phyloP scores from a whole-genome alignment of 2,888 invertebrate genomes.

The Punctoribates punctum region DNA sequence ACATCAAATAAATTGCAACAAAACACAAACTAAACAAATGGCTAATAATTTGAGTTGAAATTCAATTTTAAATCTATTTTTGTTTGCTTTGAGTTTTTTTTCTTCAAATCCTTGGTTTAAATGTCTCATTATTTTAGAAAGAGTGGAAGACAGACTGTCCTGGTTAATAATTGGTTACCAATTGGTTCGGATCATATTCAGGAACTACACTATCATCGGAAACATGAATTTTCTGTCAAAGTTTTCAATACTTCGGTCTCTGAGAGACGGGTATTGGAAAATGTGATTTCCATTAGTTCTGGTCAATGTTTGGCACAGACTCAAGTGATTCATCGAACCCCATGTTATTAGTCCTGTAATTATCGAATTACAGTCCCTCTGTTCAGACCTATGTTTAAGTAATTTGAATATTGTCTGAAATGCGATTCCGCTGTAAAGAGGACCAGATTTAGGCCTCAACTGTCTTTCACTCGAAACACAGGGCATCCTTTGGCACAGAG shows the following conservation, averaged over 20 bases:
- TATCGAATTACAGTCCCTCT: slow-evolving; percentile 9
- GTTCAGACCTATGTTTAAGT: slow-evolving; percentile 1
- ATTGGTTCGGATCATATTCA: neutral
- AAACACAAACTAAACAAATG: too few species aligned
- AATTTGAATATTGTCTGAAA: slow-evolving; percentile 29
- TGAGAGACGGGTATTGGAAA: neutral
- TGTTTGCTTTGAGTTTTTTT: too few species aligned
- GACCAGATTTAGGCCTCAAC: neutral
- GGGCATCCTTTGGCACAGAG: neutral
- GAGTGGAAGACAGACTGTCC: too few species aligned
- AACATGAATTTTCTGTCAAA: neutral
- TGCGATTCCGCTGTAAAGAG: neutral
- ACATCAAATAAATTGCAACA: too few species aligned
- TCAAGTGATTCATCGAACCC: slow-evolving; percentile 18
- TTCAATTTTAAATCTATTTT: too few species aligned
- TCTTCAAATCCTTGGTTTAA: too few species aligned
- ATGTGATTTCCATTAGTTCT: slow-evolving; percentile 21
- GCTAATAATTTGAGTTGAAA: too few species aligned
- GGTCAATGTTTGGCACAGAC: slow-evolving; percentile 10
- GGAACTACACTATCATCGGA: neutral
- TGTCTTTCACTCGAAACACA: neutral
- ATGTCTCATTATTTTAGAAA: too few species aligned
- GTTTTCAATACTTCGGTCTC: neutral
- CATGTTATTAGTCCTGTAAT: slow-evolving; percentile 14
- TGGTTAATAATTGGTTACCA: neutral